Evolutionary conservation across 2,797 vertebrate genomes (phyloP), one percentile per base, ranked within the genome.

Genomic region (Danio tinwini): DNA sequence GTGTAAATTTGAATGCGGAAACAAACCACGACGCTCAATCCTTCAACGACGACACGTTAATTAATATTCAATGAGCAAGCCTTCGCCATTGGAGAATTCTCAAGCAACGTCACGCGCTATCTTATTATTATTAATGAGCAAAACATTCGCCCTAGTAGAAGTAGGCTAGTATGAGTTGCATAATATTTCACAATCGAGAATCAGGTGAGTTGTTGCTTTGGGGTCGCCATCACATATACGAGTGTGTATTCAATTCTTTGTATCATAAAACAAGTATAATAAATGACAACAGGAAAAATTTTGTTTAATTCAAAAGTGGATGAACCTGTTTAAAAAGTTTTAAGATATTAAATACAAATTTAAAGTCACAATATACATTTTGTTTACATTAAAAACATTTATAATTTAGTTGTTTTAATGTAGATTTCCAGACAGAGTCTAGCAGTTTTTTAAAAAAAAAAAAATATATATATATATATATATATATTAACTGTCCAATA

Each of bases 401-500:
- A 56, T 56, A 53, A 56, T 53, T 19, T 12, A 6, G 9, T 55
- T 19, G 53, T 59, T 59, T 59, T 29, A 3, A 53, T 17, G 50
- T 17, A 16, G 7, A 17, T 56, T 21, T 12, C 19, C 19, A 39
- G 58, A 16, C 3, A 29, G 16, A n/a, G 17, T 4, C 8, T 39
- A 7, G 2, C 5, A 13, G 10, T 29, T 61, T 61, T 61, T 61
- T 61, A 1, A 37, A 37, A n/a, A n/a, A n/a, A n/a, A n/a, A n/a
- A n/a, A n/a, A n/a, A n/a, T n/a, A n/a, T n/a, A n/a, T n/a, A n/a
- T n/a, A n/a, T n/a, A n/a, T n/a, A n/a, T n/a, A 29, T 6, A 59
- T 49, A 14, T 13, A 12, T 21, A 7, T 39, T 11, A n/a, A 19
- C 12, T 73, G 45, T 53, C 78, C 81, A 71, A 45, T 73, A 84